phyloP scores from a whole-genome alignment of 92 coral and sea anemone species.

The Porites rus region DNA sequence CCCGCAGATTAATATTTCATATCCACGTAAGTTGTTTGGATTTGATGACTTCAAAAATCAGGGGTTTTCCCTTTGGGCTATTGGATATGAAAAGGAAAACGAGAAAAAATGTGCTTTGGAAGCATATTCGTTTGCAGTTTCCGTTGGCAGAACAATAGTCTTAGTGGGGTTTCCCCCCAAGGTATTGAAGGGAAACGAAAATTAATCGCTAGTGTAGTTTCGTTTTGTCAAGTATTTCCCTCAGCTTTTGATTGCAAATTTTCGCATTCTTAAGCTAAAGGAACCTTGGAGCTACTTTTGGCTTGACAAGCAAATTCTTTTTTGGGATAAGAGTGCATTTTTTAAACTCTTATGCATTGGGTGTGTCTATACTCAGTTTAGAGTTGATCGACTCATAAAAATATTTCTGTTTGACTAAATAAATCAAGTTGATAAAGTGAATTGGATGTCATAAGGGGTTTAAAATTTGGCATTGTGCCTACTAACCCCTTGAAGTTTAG shows the following conservation, averaged over 20 bases:
- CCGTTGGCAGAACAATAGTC: constrained; percentile 3
- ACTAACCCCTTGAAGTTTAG: no score
- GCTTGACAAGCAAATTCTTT: no score
- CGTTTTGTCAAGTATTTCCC: constrained; percentile 7
- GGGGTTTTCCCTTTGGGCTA: constrained; percentile 27
- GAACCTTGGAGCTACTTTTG: neutral
- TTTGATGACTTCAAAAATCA: constrained; percentile 10
- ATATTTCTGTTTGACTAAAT: no score
- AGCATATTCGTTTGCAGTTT: constrained; percentile 16
- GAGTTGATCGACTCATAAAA: no score
- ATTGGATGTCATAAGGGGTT: no score
- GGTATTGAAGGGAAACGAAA: constrained; percentile 28
- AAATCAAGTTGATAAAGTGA: no score
- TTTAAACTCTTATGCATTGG: no score
- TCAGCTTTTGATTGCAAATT: neutral
- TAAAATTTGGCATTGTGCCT: no score
- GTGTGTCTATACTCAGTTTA: no score
- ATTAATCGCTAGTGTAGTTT: constrained; percentile 17
- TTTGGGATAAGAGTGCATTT: no score
- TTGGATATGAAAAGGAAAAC: neutral
- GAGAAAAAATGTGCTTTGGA: constrained; percentile 18
- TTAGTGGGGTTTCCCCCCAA: constrained; percentile 20
- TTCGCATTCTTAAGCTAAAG: neutral
- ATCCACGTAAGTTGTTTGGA: neutral
- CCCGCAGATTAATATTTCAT: neutral